Evolutionary conservation across 1,140 invertebrate species (phyloP), one percentile per base, ranked within the genome.

Genomic region (Bombus vancouverensis): DNA sequence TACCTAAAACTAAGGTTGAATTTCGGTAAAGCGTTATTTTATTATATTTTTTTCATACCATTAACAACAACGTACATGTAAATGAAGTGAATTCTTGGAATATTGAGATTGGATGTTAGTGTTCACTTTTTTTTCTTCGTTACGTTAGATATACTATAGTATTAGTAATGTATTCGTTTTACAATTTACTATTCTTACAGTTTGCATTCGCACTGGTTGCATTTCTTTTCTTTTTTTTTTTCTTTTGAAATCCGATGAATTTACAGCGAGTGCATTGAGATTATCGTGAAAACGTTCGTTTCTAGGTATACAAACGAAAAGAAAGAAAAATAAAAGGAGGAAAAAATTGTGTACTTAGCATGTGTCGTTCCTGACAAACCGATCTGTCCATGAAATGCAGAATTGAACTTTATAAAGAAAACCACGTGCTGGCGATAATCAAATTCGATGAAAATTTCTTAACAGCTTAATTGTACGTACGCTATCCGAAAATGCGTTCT

Each of bases 1-100:
- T 88, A 89, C 87, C 92, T 93, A 92, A 92, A 93, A 93, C 92
- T 94, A 95, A 92, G 87, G 92, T 92, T 93, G 91, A 93, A 93
- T 93, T 94, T 94, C 94, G 91, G 91, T 94, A 94, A 94, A 94
- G 92, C 93, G 90, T 94, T 94, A 94, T 92, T 93, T 93, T 92
- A 89, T 93, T 90, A 90, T 93, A 87, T 89, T 93, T 88, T 90
- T 92, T 90, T 89, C 90, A 92, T 93, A 92, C 90, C 83, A 92
- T 93, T 94, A 93, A 94, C 93, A 94, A 94, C 93, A 93, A 94
- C 93, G 89, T 94, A 94, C 92, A 93, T 93, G 87, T 94, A 93
- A 94, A 94, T 92, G 92, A 94, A 94, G 88, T 93, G 92, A 93
- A 93, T 93, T 92, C 92, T 91, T 94, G 94, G 92, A 94, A 94